Conservation (phyloP, 2,888 invertebrate species). For the Salticus scenicus region DNA sequence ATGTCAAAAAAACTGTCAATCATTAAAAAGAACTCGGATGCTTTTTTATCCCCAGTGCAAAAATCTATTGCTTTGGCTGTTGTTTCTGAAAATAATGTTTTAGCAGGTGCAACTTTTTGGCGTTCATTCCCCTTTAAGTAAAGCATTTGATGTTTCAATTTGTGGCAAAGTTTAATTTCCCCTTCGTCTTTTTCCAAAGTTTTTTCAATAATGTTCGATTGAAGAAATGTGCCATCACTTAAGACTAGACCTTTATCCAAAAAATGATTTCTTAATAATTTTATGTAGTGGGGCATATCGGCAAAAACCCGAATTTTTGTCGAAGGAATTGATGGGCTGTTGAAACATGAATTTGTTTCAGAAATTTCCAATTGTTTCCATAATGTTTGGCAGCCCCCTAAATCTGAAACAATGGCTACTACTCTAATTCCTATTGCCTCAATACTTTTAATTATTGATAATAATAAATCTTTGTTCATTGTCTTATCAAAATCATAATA, state of each 20-base stretch:
- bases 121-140: neutral
- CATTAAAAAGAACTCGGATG: neutral
- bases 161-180: slow-evolving; percentile 10
- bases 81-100: slow-evolving; percentile 6
- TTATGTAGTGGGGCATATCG: neutral
- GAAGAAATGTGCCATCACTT: too few relatives aligned
- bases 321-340: neutral
- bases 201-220: neutral
- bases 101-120: slow-evolving; percentile 7
- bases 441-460: neutral
- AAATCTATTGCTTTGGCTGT: neutral
- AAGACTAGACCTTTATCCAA: neutral
- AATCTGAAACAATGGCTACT: slow-evolving; percentile 1
- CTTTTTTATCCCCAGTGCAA: slow-evolving; percentile 2
- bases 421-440: neutral
- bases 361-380: neutral
- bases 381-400: neutral
- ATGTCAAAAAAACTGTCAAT: slow-evolving; percentile 3
- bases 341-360: neutral
- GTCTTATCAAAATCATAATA: neutral
- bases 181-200: neutral
- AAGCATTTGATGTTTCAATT: neutral
- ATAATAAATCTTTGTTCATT: neutral
- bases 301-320: neutral
- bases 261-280: slow-evolving; percentile 10